Evolutionary conservation across 2,888 invertebrate species (phyloP).

Genomic region (Netelia fuscicornis): DNA sequence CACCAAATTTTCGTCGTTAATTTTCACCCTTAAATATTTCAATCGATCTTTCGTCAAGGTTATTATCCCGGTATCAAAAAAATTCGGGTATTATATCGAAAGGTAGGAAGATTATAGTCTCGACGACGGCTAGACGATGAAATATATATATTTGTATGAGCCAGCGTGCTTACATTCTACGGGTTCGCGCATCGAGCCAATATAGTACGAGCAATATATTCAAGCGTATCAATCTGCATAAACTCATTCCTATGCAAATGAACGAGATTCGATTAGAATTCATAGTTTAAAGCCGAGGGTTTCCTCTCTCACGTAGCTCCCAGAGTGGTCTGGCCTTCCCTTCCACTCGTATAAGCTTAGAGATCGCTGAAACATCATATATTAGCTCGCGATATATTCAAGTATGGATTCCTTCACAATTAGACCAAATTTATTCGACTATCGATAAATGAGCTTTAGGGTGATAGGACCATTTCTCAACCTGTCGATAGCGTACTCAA

Average conservation of each 20-base stretch:
- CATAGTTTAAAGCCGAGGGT: constrained; percentile 64
- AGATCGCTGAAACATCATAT: constrained; percentile 42
- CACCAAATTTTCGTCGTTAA: neutral
- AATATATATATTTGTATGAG: constrained; percentile 57
- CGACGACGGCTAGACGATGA: constrained; percentile 59
- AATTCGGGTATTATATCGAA: constrained; percentile 45
- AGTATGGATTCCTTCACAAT: constrained; percentile 40
- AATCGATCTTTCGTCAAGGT: constrained; percentile 33
- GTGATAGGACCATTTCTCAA: constrained; percentile 7
- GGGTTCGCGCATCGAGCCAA: constrained; percentile 64
- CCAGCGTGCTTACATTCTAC: constrained; percentile 70
- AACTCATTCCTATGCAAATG: constrained; percentile 82
- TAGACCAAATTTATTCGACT: constrained; percentile 50
- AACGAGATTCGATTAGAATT: constrained; percentile 73
- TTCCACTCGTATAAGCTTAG: constrained; percentile 34
- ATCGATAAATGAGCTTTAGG: constrained; percentile 41
- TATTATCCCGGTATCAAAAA: constrained; percentile 43
- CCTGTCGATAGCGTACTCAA: constrained; percentile 16
- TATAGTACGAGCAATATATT: constrained; percentile 73
- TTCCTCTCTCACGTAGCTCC: constrained; percentile 47
- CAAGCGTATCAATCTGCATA: constrained; percentile 84
- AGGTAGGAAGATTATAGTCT: constrained; percentile 59
- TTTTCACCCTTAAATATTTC: constrained; percentile 41
- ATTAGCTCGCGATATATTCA: constrained; percentile 18
- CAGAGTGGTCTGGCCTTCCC: constrained; percentile 25